phyloP scores from a whole-genome alignment of 2,113 vertebrate genomes.

The Cyanoderma ruficeps region DNA sequence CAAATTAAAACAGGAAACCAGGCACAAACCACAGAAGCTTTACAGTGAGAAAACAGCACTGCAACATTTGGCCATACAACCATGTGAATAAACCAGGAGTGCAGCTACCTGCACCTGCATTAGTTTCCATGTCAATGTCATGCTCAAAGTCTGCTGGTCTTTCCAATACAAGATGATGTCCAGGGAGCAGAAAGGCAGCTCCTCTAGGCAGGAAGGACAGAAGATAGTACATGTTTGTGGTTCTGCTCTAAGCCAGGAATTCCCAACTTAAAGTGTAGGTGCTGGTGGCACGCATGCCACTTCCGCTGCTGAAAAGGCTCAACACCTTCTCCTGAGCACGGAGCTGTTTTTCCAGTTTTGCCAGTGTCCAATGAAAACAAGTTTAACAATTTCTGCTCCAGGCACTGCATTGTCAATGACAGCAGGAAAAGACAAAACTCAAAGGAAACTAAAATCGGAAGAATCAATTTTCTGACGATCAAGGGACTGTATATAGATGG shows the following conservation, averaged over 20 bases:
- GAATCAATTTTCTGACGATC: neutral
- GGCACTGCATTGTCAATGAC: neutral
- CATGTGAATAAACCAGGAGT: neutral
- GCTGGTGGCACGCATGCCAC: neutral
- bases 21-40: neutral
- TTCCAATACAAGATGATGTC: neutral
- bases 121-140: neutral
- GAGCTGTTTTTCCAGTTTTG: neutral
- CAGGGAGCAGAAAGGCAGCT: neutral
- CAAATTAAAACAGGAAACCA: neutral
- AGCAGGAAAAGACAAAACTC: neutral
- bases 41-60: neutral
- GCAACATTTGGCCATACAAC: neutral
- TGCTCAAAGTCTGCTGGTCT: neutral
- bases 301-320: neutral
- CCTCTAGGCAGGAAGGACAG: neutral
- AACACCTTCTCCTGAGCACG: neutral
- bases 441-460: neutral
- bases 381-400: neutral
- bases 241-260: conserved; percentile 23
- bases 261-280: neutral
- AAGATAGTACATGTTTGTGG: neutral
- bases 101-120: neutral
- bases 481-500: neutral
- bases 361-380: neutral